Percentiles rank a stretch among this genome's conserved stretches.
Conservation (phyloP, 2,797 vertebrate species). For the Catharus ustulatus region DNA sequence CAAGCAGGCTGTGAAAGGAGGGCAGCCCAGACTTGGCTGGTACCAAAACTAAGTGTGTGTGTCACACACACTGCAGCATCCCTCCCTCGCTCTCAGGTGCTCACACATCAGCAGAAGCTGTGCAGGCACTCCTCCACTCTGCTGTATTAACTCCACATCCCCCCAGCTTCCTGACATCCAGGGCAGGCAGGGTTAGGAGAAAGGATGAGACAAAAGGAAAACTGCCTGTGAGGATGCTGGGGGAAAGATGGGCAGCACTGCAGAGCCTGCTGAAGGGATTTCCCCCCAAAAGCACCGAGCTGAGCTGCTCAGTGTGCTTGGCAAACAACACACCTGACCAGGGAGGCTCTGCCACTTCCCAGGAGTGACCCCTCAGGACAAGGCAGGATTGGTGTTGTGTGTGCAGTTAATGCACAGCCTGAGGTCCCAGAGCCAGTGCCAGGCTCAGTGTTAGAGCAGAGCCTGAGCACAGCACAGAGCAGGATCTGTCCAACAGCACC, state of each 20-base stretch:
- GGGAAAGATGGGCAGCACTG: rapidly evolving
- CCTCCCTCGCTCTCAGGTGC: background rate
- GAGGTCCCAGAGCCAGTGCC: background rate
- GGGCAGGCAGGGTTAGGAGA: background rate
- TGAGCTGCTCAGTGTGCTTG: too few relatives aligned
- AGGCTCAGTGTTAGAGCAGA: background rate
- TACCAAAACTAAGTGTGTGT: background rate
- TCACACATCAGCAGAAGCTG: background rate
- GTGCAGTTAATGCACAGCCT: background rate
- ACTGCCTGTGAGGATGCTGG: background rate
- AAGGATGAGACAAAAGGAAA: background rate
- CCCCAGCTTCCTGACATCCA: background rate
- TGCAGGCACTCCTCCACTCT: background rate
- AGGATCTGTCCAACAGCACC: background rate
- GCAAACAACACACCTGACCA: background rate
- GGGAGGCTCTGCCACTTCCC: background rate
- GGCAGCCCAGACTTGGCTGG: background rate
- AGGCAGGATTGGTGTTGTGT: background rate
- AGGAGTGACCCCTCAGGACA: background rate
- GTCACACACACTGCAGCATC: background rate
- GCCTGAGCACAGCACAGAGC: background rate
- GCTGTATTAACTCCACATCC: background rate
- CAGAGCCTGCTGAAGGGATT: rapidly evolving
- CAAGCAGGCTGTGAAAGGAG: background rate
- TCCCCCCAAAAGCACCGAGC: background rate